Conservation (phyloP, 1,140 invertebrate genomes). For the Trichogramma pretiosum region DNA sequence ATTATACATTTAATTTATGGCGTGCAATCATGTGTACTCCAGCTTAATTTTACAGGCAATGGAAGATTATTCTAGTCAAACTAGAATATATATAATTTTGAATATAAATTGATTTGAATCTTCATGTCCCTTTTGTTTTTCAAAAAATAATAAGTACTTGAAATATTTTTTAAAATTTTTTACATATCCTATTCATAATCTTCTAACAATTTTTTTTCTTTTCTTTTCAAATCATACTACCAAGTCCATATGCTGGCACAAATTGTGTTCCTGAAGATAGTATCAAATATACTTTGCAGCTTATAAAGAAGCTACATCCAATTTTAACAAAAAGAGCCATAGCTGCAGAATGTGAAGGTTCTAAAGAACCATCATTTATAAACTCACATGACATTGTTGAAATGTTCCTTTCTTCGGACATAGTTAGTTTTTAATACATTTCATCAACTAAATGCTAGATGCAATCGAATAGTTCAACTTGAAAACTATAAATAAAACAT, state of each 20-base stretch:
- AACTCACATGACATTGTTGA: slow-evolving; percentile 43
- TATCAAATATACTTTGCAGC: slow-evolving; percentile 49
- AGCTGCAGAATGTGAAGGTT: slow-evolving; percentile 51
- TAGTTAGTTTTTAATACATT: slow-evolving; percentile 26
- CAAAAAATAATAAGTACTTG: slow-evolving; percentile 6
- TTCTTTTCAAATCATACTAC: no score
- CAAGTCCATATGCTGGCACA: slow-evolving; percentile 36
- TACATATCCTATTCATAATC: no score
- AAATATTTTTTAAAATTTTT: no score
- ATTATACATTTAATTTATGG: no score
- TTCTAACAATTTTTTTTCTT: no score
- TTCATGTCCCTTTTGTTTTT: background rate
- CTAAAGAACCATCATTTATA: slow-evolving; percentile 44
- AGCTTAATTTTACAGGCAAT: no score
- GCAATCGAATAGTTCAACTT: no score
- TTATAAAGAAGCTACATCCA: slow-evolving; percentile 52
- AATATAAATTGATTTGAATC: background rate
- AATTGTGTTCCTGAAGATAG: slow-evolving; percentile 54
- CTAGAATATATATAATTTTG: slow-evolving; percentile 3
- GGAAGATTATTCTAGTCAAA: no score
- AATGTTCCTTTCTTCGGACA: slow-evolving; percentile 30
- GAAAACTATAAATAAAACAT: no score
- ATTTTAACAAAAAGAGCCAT: slow-evolving; percentile 49
- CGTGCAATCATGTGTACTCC: background rate
- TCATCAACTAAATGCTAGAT: slow-evolving; percentile 8